Conservation (phyloP, 2,113 vertebrate genomes). For the Isichthys henryi region DNA sequence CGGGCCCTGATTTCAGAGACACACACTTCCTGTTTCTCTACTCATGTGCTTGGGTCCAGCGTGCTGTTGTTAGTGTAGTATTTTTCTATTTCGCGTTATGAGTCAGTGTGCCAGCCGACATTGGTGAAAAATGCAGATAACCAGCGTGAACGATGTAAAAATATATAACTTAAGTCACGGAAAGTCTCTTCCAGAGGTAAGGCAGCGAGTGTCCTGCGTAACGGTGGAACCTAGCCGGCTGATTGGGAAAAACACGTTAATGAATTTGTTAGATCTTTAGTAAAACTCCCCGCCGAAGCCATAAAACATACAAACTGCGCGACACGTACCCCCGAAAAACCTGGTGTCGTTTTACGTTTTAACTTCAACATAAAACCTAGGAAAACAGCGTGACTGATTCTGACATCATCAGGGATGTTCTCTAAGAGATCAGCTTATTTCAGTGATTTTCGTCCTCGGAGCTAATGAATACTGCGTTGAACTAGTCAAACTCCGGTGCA, state of each 20-base stretch:
- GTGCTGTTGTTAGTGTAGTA: conserved; percentile 32
- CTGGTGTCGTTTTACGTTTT: not conserved
- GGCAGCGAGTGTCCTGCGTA: conserved; percentile 13
- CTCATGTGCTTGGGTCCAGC: conserved; percentile 33
- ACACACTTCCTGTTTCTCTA: conserved; percentile 46
- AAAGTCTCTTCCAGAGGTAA: conserved; percentile 93
- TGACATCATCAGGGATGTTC: not conserved
- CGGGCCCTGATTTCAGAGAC: conserved; percentile 22
- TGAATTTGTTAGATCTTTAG: not conserved
- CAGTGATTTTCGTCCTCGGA: not conserved
- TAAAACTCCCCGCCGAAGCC: not conserved
- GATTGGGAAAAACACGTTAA: not conserved
- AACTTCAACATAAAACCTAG: not conserved
- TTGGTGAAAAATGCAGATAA: conserved; percentile 75
- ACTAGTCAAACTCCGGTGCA: not conserved
- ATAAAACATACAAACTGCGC: not conserved
- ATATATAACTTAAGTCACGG: conserved; percentile 94
- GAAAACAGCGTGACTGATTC: not conserved
- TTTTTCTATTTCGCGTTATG: conserved; percentile 33
- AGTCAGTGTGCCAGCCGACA: not conserved
- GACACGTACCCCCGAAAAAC: not conserved
- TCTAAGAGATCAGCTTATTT: not conserved
- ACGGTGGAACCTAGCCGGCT: not conserved
- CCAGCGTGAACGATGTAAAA: conserved; percentile 90
- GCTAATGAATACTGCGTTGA: not conserved